Evolutionary conservation across 2,113 vertebrate genomes (phyloP).

Genomic region (Struthio camelus): DNA sequence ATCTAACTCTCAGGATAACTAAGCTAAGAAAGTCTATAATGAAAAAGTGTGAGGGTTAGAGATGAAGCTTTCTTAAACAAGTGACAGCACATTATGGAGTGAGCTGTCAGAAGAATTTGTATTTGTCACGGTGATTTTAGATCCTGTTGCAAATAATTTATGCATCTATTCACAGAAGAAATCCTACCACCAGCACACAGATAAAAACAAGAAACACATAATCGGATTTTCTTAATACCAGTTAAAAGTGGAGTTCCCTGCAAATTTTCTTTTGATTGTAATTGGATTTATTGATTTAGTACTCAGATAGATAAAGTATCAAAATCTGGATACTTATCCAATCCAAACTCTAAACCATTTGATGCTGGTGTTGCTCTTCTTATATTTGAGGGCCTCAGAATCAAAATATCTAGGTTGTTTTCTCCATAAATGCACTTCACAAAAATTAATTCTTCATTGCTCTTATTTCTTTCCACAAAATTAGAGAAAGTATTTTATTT

Average conservation of each 20-base stretch:
- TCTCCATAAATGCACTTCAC: neutral
- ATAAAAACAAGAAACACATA: neutral
- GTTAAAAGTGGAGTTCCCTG: neutral
- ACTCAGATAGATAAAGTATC: neutral
- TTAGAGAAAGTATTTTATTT: constrained; percentile 8
- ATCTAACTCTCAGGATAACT: neutral
- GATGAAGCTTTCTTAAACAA: neutral
- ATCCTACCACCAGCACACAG: neutral
- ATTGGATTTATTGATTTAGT: neutral
- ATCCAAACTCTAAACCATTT: neutral
- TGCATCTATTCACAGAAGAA: neutral
- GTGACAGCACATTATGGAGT: neutral
- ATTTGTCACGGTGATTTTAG: neutral
- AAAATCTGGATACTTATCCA: neutral
- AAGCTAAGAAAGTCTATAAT: neutral
- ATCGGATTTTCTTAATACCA: neutral
- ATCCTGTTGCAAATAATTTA: constrained; percentile 1
- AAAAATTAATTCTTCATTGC: neutral
- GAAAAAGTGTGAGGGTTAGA: neutral
- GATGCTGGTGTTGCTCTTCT: neutral
- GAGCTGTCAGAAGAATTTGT: constrained; percentile 10
- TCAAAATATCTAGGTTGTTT: neutral
- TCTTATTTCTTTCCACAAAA: neutral
- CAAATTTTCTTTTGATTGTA: neutral
- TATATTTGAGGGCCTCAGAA: neutral